Base-by-base conservation (phyloP, 2,888 invertebrate genomes). In the Drosophila paramelanica region DNA sequence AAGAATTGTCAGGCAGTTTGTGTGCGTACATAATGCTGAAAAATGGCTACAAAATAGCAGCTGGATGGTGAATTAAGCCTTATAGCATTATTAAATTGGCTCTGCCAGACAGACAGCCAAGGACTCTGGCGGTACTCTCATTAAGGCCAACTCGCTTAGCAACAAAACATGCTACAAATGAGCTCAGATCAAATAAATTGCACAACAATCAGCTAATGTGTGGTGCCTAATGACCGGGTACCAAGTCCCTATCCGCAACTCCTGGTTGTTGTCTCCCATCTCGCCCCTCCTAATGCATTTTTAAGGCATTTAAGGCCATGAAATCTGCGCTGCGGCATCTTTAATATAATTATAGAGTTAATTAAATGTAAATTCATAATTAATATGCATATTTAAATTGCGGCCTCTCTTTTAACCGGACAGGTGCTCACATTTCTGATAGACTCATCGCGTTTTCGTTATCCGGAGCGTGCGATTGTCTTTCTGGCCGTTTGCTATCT, bases 381-480 rank as follows among this genome's bases (percentile, higher is more conserved):
- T 79, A 84, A 87, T 88, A 77, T 64, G 69, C 45, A 5, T 62
- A 33, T 49, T 70, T 56, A 70, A 62, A 67, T 52, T 47, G 41
- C 41, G 43, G 43, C 10, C n/a, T 60, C 20, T 47, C 68, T 71
- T 71, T 67, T 56, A n/a, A 17, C 20, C 57, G 73, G 17, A n/a
- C 88, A 92, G 95, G 92, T 97, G 64, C 94, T 97, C 81, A 99
- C 99, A 8, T 99, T 98, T 92, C 94, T 98, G 71, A 97, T 99
- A 78, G 99, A 99, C 92, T 97, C 97, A 67, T 96, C 97, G 88
- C 94, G 99, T 86, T 99, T 99, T 93, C 95, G 98, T 45, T 99
- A 99, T 93, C 99, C 99, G 11, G 99, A 99, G 93, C 94, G 99
- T 79, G 98, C 99, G 2, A 98, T 99, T 69, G 98, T 99, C 88